phyloP scores from a whole-genome alignment of 2,797 vertebrate species.

The Typhlichthys subterraneus region DNA sequence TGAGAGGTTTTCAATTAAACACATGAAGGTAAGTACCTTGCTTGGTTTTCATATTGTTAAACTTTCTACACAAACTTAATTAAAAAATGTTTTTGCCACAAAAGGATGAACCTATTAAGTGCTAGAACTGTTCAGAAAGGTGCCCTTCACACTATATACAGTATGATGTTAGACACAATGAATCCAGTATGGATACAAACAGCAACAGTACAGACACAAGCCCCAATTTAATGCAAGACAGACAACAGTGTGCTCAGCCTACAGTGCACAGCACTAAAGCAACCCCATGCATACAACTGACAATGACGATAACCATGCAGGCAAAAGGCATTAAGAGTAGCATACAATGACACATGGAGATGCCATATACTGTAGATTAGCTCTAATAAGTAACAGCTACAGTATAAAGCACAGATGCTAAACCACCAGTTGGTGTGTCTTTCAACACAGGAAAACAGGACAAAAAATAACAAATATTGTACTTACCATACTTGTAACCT shows the following conservation, averaged over 20 bases:
- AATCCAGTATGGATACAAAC: not conserved
- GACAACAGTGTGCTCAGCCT: slow-evolving; percentile 11
- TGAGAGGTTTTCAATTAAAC: slow-evolving; percentile 11
- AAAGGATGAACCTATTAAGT: not conserved
- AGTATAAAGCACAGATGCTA: slow-evolving; percentile 77
- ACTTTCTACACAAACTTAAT: not conserved
- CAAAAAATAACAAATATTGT: slow-evolving; percentile 59
- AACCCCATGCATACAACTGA: slow-evolving; percentile 58
- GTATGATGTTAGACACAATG: slow-evolving; percentile 2
- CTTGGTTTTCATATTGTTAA: not conserved
- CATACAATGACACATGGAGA: slow-evolving; percentile 40
- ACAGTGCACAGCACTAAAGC: slow-evolving; percentile 7
- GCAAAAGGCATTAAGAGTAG: slow-evolving; percentile 36
- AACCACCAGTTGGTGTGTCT: slow-evolving; percentile 50
- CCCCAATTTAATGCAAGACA: not conserved
- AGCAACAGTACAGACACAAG: not conserved
- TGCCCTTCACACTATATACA: not conserved
- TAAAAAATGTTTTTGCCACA: not conserved
- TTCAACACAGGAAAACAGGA: slow-evolving; percentile 75
- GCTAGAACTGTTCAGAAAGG: not conserved
- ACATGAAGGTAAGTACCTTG: not conserved
- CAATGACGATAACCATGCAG: slow-evolving; percentile 68
- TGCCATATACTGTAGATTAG: slow-evolving; percentile 23
- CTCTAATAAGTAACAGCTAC: slow-evolving; percentile 51
- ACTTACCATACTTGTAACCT: slow-evolving; percentile 99